These are phyloP conservation scores for Andinoacara biseriatus DNA, from an alignment of 2,113 vertebrate genomes.

Conservation along the genomic window DNA sequence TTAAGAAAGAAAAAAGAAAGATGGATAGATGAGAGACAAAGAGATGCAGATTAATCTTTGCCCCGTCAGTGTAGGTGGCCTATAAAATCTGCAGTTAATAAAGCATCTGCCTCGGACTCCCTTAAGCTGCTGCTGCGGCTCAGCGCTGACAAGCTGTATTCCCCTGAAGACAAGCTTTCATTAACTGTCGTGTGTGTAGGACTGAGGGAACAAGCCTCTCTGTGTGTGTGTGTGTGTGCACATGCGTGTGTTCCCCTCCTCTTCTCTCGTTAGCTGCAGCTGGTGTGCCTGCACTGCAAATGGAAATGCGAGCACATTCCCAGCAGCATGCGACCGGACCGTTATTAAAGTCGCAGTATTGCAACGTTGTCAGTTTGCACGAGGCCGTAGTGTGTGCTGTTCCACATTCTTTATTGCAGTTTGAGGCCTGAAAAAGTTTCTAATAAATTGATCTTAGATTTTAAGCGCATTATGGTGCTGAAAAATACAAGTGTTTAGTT, in stretches of 20 bases:
- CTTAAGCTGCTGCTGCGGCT: slow-evolving; percentile 73
- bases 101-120: slow-evolving; percentile 67
- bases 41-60: slow-evolving; percentile 67
- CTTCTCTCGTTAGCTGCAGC: slow-evolving; percentile 57
- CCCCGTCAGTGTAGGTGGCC: slow-evolving; percentile 59
- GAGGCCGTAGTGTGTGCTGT: not conserved
- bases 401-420: not conserved
- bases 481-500: not conserved
- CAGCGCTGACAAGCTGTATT: slow-evolving; percentile 76
- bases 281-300: slow-evolving; percentile 67
- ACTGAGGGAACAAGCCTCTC: slow-evolving; percentile 27
- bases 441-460: not conserved
- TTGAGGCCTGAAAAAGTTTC: not conserved
- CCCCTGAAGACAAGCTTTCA: slow-evolving; percentile 84
- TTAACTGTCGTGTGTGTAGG: slow-evolving; percentile 66
- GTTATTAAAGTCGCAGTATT: not conserved
- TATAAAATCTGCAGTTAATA: slow-evolving; percentile 75
- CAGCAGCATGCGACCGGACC: slow-evolving; percentile 12
- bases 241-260: slow-evolving; percentile 25
- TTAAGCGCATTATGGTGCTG: not conserved
- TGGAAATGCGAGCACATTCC: slow-evolving; percentile 32
- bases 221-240: slow-evolving; percentile 38
- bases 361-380: not conserved
- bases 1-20: slow-evolving; percentile 8
- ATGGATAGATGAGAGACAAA: slow-evolving; percentile 13